Evolutionary conservation across 2,113 vertebrate species (phyloP), one percentile per base, ranked within the genome.

Genomic region (Nesogale talazaci): DNA sequence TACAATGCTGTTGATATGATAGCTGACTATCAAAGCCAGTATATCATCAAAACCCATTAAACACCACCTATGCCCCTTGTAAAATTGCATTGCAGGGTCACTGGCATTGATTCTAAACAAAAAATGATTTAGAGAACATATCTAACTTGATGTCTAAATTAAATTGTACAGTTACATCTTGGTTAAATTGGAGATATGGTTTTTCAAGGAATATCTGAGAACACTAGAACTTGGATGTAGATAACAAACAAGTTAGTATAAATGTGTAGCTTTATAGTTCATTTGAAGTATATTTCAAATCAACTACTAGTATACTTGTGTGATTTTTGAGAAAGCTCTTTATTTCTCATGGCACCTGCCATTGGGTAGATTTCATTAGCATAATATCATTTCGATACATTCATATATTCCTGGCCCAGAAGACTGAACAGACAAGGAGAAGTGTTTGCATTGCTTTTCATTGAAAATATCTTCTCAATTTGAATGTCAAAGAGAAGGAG

Each of bases 351-450:
- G 92, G 89, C 91, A 96, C 94, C 86, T 93, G 87, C 94, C 89
- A 94, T 94, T 95, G 95, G 92, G 87, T 85, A 95, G 86, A 91
- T 65, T 89, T 83, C 36, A 96, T 96, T 96, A 96, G 79, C 96
- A 96, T 96, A 52, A 52, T 52, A 92, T 92, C 63, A 86, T 95
- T 95, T 95, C 91, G 81, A 92, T 79, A 23, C 80, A 91, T 96
- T 96, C 92, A 95, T 92, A 76, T 95, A 95, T 97, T 95, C 91
- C 72, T 94, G 93, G 91, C 96, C 93, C 20, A 85, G 92, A 46
- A 76, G 69, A 89, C 31, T 93, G 94, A 96, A 88, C 90, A 96
- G 94, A 95, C 92, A 96, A 97, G 81, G 83, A 69, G 0, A 91
- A 96, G 3, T 34, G 83, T 90, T 92, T 96, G 65, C 88, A 74